phyloP scores from a whole-genome alignment of 2,113 vertebrate species.

The Rousettus leschenaultii region DNA sequence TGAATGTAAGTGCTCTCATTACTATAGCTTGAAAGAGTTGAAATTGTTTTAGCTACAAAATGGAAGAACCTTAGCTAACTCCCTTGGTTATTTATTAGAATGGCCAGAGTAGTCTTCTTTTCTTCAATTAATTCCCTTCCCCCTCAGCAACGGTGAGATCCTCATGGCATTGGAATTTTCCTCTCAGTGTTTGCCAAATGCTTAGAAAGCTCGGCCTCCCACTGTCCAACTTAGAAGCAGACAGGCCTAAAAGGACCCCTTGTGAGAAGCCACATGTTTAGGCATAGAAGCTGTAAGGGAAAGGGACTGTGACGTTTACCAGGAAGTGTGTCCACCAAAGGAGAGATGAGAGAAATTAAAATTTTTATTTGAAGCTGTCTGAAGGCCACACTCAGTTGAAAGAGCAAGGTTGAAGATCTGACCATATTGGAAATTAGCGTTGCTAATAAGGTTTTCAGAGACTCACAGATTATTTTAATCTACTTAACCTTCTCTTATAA shows the following conservation, averaged over 20 bases:
- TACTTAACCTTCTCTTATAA: conserved; percentile 65
- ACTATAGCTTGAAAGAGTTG: neutral
- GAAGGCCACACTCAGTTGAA: conserved; percentile 42
- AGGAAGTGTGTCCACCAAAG: neutral
- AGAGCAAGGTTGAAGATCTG: conserved; percentile 12
- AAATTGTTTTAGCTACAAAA: neutral
- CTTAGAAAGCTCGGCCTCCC: conserved; percentile 45
- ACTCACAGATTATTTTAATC: conserved; percentile 61
- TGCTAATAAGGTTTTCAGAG: conserved; percentile 66
- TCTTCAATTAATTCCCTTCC: conserved; percentile 8
- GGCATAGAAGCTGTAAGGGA: conserved; percentile 45
- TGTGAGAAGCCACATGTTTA: conserved; percentile 46
- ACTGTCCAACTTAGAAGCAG: conserved; percentile 26
- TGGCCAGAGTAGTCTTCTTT: neutral
- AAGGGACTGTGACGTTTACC: neutral
- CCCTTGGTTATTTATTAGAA: neutral
- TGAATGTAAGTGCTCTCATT: neutral
- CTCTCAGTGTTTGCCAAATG: conserved; percentile 40
- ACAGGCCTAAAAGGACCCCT: conserved; percentile 51
- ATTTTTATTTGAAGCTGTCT: conserved; percentile 45
- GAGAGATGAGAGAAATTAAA: neutral
- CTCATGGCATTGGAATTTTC: conserved; percentile 46
- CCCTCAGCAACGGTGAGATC: neutral
- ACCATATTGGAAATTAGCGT: conserved; percentile 69
- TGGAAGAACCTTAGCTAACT: neutral